These are phyloP conservation scores for Nebria ingens DNA, from an alignment of 1,140 invertebrate species.

Conservation along the genomic window DNA sequence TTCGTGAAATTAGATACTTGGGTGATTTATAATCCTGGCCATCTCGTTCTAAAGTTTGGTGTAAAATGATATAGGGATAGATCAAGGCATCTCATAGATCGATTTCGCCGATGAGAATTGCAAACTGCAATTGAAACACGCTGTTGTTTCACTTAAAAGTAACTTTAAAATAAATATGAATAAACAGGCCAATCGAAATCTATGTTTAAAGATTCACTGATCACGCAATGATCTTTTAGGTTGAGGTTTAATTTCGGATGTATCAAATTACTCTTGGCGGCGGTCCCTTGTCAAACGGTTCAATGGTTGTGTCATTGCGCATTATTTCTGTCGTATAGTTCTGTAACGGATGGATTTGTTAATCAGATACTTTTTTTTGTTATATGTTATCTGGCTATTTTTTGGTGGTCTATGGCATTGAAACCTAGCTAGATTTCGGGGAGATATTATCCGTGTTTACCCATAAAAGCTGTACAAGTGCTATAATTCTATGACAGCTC, in stretches of 20 bases:
- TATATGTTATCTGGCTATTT: neutral
- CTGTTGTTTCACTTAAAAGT: too few species aligned
- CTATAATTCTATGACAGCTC: too few species aligned
- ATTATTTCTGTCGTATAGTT: neutral
- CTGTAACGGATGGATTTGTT: neutral
- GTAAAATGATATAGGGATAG: too few species aligned
- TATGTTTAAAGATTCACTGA: neutral
- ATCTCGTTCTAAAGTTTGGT: too few species aligned
- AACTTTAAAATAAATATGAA: too few species aligned
- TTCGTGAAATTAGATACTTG: conserved; percentile 1
- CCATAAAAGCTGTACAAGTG: too few species aligned
- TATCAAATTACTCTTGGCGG: neutral
- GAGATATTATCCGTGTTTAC: too few species aligned
- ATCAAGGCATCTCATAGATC: too few species aligned
- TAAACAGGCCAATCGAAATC: neutral
- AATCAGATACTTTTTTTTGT: too few species aligned
- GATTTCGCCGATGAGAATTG: too few species aligned
- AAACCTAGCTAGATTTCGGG: too few species aligned
- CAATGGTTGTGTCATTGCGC: neutral
- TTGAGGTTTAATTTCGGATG: neutral
- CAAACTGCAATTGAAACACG: too few species aligned
- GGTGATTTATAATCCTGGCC: neutral
- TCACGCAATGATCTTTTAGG: conserved; percentile 1
- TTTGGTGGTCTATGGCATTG: neutral
- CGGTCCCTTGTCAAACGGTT: neutral